Conservation (phyloP, 2,113 vertebrate genomes). For the Vulpes lagopus region DNA sequence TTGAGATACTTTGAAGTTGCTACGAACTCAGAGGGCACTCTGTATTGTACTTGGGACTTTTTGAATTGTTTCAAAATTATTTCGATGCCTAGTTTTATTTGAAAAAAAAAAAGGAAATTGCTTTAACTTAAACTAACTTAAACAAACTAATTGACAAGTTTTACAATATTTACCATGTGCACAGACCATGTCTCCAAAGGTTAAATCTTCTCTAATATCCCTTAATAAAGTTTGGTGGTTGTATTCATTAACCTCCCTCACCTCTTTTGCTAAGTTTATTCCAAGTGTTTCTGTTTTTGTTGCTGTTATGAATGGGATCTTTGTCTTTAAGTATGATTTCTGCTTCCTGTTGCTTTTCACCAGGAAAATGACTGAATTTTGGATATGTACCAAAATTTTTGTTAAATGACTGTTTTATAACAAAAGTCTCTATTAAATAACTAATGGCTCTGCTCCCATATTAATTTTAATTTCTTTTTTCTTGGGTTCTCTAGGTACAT, state of each 20-base stretch:
- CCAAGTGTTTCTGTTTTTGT: background rate
- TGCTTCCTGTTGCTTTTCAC: background rate
- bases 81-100: background rate
- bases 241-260: fast-evolving
- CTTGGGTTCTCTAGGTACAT: background rate
- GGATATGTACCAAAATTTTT: background rate
- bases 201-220: background rate
- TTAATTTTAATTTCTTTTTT: background rate
- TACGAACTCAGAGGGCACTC: background rate
- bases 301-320: background rate
- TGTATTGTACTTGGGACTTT: background rate
- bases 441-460: background rate
- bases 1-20: background rate
- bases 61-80: background rate
- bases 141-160: background rate
- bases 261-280: too few species aligned
- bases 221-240: background rate
- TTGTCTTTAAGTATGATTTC: background rate
- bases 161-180: too few species aligned
- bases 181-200: background rate
- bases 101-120: background rate
- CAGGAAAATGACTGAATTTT: background rate
- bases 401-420: background rate
- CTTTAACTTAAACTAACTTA: background rate
- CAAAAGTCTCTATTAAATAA: background rate